Evolutionary conservation across 2,113 vertebrate genomes (phyloP), one percentile per base, ranked within the genome.

Genomic region (Hydropotes inermis): DNA sequence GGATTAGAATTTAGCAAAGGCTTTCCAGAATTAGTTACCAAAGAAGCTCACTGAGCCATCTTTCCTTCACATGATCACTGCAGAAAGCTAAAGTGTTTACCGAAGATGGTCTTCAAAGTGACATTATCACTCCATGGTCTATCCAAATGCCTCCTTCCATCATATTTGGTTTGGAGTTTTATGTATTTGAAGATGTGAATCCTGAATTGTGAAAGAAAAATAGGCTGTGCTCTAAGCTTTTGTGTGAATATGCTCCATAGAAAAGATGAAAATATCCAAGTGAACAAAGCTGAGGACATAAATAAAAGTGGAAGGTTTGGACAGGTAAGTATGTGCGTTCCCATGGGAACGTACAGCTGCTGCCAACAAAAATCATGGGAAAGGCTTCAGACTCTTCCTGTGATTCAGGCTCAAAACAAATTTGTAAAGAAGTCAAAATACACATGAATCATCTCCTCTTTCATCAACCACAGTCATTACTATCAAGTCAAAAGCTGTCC

Each of bases 351-450:
- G 6, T 5, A 39, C 17, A 61, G 60, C 39, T 86, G 60, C 84
- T 92, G 96, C 79, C 96, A 96, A 87, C 61, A 87, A 83, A 96
- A 87, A 33, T 89, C 93, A 57, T 76, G 96, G 85, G 96, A 95
- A 93, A 95, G 28, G 30, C 61, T 58, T 11, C 58, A 95, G 87
- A 91, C 60, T 97, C 78, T 83, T 97, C 91, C 74, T 97, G 45
- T 96, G 96, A 94, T 96, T 98, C 93, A 97, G 93, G 84, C 70
- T 93, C 87, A 97, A 96, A 95, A 92, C 50, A 79, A 82, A 92
- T 90, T 87, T 97, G 76, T 90, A 52, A 87, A 92, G n/a, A 36
- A 97, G 50, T 94, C 76, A 89, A 96, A 97, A 97, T 50, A 83
- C 25, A 87, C 81, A 87, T 94, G 96, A 97, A 36, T 98, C 95